Base-by-base conservation (phyloP, 2,888 invertebrate genomes). In the Tenthredo livida region DNA sequence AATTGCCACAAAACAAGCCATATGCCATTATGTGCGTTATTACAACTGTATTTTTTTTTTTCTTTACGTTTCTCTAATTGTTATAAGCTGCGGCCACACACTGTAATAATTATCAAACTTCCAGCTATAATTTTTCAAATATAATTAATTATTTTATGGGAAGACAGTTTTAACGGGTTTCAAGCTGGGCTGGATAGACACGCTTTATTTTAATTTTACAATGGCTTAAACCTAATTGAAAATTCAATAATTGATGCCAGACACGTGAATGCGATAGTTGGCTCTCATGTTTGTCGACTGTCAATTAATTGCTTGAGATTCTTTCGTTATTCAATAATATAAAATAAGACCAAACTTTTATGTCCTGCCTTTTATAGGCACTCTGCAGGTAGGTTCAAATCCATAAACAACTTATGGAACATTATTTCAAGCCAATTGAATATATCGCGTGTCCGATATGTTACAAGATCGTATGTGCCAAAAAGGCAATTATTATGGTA, bases 191-290 rank as follows among this genome's bases (percentile, higher is more conserved):
- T 40, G 9, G 43, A 73, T 73, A 17, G 67, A 33, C 72, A 40
- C 72, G 72, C 72, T 73, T 73, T 43, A 43, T 43, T 43, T 73
- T 43, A 43, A 43, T 73, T 73, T 73, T 73, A 73, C 72, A 73
- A 73, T 73, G 72, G 43, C 43, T 43, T 73, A 43, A 73, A 43
- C n/a, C 10, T 73, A 43, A 43, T 73, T 73, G 72, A 73, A 73
- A 73, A 73, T 21, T 73, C 21, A 21, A 12, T 54, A 21, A 73
- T 73, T 43, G 43, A 43, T 21, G 72, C 12, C 43, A 12, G 72
- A 73, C 72, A 73, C 43, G 72, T 73, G 43, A 54, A 73, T 73
- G 7, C 37, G 72, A 73, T 43, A 5, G 10, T 73, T 37, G 40
- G 40, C 43, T 43, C 21, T 73, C 43, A 43, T 25, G 43, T 73